These are phyloP conservation scores for Felis chaus DNA, from an alignment of 2,113 vertebrate genomes.

Conservation along the genomic window DNA sequence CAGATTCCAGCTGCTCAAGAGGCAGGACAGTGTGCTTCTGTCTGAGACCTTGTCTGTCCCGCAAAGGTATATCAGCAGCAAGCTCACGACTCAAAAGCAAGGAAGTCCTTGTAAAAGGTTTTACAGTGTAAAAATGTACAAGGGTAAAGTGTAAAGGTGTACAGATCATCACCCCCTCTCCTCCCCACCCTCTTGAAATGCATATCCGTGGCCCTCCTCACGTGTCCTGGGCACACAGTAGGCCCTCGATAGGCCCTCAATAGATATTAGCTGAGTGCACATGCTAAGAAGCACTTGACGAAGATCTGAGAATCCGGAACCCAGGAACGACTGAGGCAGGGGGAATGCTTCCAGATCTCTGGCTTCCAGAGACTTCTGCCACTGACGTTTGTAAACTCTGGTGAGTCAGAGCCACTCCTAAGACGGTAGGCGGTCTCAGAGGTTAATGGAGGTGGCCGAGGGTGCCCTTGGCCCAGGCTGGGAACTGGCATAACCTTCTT, in stretches of 20 bases:
- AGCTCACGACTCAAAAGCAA: neutral
- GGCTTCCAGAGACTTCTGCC: neutral
- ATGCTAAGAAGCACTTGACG: neutral
- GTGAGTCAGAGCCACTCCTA: neutral
- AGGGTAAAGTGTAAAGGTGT: neutral
- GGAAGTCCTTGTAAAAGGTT: neutral
- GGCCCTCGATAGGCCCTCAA: neutral
- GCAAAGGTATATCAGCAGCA: neutral
- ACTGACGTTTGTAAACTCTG: neutral
- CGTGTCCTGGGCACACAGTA: neutral
- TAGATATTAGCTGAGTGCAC: neutral
- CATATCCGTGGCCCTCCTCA: accelerated
- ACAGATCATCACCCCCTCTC: neutral
- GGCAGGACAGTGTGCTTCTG: no score
- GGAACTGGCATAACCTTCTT: neutral
- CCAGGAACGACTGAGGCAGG: neutral
- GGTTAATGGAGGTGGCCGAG: neutral
- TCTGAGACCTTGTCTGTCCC: neutral
- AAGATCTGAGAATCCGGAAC: neutral
- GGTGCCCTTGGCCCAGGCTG: neutral
- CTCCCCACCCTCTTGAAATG: neutral
- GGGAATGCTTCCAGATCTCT: neutral
- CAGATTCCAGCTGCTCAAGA: neutral
- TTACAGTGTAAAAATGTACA: no score
- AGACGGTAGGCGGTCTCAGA: neutral